Conservation (phyloP, 23 tunicate species). For the Halocynthia roretzi region DNA sequence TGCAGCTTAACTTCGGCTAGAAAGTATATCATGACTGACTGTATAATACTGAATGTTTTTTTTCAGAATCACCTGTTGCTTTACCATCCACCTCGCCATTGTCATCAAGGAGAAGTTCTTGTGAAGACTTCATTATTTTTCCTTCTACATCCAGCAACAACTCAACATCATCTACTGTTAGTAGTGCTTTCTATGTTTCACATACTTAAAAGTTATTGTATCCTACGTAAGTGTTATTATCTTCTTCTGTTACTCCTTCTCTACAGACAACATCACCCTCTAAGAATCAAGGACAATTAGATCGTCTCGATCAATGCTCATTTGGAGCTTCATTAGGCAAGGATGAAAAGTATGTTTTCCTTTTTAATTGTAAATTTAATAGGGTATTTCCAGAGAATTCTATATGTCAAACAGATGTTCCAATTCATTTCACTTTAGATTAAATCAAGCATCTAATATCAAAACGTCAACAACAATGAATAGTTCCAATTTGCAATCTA, state of each 20-base stretch:
- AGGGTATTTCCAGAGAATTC: background rate
- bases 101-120: slow-evolving; percentile 86
- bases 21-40: no score
- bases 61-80: no score
- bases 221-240: background rate
- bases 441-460: background rate
- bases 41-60: no score
- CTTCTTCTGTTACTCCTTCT: slow-evolving; percentile 1
- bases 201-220: no score
- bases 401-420: background rate
- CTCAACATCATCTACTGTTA: background rate
- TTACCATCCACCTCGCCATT: slow-evolving; percentile 50
- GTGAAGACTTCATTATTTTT: slow-evolving; percentile 81
- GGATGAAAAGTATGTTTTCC: slow-evolving; percentile 1
- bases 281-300: background rate
- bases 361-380: background rate
- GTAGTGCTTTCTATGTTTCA: background rate
- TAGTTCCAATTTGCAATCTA: background rate
- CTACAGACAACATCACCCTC: background rate
- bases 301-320: background rate
- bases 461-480: background rate
- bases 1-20: no score
- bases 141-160: slow-evolving; percentile 21
- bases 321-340: background rate
- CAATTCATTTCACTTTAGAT: no score